A percentile compares a stretch with the other conserved stretches of the same genome.
phyloP scores from a whole-genome alignment of 2,888 invertebrate genomes.

The Geotrupes spiniger region DNA sequence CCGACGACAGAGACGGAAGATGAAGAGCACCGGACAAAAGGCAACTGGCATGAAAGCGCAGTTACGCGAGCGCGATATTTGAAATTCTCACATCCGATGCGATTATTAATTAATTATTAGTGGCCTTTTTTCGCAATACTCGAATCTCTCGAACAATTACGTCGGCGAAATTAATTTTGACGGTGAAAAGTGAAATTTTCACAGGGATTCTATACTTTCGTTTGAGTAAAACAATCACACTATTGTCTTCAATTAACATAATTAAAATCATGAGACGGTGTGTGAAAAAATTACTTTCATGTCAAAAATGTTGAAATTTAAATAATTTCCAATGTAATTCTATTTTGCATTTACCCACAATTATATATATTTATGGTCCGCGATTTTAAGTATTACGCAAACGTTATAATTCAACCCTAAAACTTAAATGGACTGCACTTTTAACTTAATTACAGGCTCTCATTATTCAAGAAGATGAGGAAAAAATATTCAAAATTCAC shows the following conservation, averaged over 20 bases:
- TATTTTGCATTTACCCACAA: too few relatives aligned
- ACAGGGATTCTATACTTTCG: neutral
- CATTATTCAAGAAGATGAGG: too few relatives aligned
- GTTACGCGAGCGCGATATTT: constrained; percentile 9
- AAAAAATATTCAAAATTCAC: too few relatives aligned
- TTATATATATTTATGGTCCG: too few relatives aligned
- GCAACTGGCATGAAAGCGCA: constrained; percentile 16
- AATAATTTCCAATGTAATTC: neutral
- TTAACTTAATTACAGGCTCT: too few relatives aligned
- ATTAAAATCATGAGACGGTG: neutral
- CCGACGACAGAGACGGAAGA: constrained; percentile 11
- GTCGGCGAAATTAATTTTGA: neutral
- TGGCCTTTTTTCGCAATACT: neutral
- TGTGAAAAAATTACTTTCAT: neutral
- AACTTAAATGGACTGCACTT: too few relatives aligned
- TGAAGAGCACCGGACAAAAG: constrained; percentile 13
- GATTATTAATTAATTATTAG: neutral
- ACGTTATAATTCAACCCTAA: too few relatives aligned
- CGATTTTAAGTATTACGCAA: too few relatives aligned
- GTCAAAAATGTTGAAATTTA: neutral
- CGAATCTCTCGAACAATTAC: neutral
- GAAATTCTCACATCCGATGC: neutral
- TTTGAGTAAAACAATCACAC: constrained; percentile 2
- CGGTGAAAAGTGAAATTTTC: constrained; percentile 1
- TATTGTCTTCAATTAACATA: constrained; percentile 4